Base-by-base conservation (phyloP, 2,888 invertebrate species). In the Cryptocephalus primarius region DNA sequence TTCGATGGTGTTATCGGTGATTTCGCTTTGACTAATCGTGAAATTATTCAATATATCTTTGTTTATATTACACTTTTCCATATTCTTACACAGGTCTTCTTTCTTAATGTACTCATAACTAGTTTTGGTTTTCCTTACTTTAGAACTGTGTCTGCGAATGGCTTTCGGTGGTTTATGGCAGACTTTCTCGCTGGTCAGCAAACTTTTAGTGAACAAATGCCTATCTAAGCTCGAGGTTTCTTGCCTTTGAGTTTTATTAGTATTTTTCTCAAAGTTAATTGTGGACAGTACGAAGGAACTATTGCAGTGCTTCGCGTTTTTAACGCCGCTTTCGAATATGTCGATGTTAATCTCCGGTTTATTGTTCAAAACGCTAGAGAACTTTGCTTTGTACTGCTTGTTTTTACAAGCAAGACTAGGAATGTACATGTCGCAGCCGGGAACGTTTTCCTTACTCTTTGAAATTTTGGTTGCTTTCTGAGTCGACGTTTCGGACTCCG, bases 81-180 rank as follows among this genome's bases (percentile, higher is more conserved):
- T 56, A 36, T 60, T 64, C 39, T 60, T 63, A 31, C 59, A 64
- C 49, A 63, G 68, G 47, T 70, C 70, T 32, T 69, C 69, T 47
- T 69, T 70, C 43, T 61, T 62, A n/a, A 70, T 61, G 47, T 70
- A 70, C 46, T 70, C 70, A 51, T 70, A 70, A 1, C 63, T 61
- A 0, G 66, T 69, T 51, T 65, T 66, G 4, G 60, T 59, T 49
- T 66, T 67, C 41, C 64, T 54, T 3, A 56, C 60, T 54, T 67
- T 69, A 13, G 83, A 82, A 4, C 82, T 81, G 8, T 83, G 81
- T 38, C 83, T 71, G 44, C 82, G 76, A 0, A 79, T 76, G 1
- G 83, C 82, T 63, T 85, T 83, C 0, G 85, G 85, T 1, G 85
- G 85, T 58, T 85, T 85, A 56, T 85, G 85, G 1, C 80, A 79